Base-by-base conservation (phyloP, 2,888 invertebrate species). In the Eustalomyia histrio region DNA sequence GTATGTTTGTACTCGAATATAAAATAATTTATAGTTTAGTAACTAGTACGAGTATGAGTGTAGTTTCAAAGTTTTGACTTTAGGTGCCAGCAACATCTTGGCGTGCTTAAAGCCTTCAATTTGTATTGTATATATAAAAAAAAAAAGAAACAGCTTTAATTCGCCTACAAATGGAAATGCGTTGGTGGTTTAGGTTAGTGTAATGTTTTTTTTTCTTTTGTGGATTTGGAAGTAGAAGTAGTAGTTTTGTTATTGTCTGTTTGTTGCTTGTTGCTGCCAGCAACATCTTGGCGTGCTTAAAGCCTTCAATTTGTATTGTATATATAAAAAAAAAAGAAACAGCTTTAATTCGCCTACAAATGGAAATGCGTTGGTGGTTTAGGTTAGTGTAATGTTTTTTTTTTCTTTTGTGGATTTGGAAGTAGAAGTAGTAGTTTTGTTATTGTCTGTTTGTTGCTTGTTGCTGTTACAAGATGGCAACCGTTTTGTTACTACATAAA, bases 281-380 rank as follows among this genome's bases (percentile, higher is more conserved):
- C 33, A 47, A 50, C 57, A 43, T 52, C 61, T 74, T 74, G 73
- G 65, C 80, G 64, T 73, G 76, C 76, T 80, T 69, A 52, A 55
- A 81, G 78, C 55, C 73, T 76, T 81, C 73, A 74, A 81, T n/a
- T n/a, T n/a, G n/a, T n/a, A n/a, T n/a, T n/a, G n/a, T n/a, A n/a
- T n/a, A 81, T 81, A 74, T 68, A 47, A 63, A 67, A 68, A 35
- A 58, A 14, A 24, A 47, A 52, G 16, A 29, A 60, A 50, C 55
- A 18, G 47, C 60, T 75, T 68, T 57, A 79, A 69, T 82, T 79
- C 68, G 74, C 72, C 79, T 73, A 82, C 83, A 80, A 80, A 75
- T 64, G 29, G 68, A 75, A 82, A 65, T 80, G 82, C 82, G 76
- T 82, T 76, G 65, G 82, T 73, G 80, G 74, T 74, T 75, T 67